Percentiles rank a stretch among this genome's conserved stretches.
phyloP scores from a whole-genome alignment of 2,888 invertebrate genomes.

The Caenorhabditis imperialis region DNA sequence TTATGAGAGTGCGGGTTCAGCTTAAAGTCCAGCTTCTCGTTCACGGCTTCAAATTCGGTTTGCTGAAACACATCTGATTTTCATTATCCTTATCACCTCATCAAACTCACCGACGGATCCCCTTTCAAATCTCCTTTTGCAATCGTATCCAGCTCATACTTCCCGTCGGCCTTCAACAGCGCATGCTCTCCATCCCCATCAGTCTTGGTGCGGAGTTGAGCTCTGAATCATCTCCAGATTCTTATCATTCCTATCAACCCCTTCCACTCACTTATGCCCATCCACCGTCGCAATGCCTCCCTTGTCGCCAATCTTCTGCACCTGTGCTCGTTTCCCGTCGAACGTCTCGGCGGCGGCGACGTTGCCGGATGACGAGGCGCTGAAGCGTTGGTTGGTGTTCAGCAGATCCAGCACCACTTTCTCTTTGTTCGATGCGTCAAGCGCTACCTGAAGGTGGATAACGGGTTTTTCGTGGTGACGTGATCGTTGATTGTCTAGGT shows the following conservation, averaged over 20 bases:
- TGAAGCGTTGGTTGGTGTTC: slow-evolving; percentile 62
- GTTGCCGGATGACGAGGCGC: slow-evolving; percentile 70
- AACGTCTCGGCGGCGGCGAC: slow-evolving; percentile 76
- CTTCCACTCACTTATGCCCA: slow-evolving; percentile 72
- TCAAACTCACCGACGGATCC: slow-evolving; percentile 49
- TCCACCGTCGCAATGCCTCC: slow-evolving; percentile 77
- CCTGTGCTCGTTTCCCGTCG: slow-evolving; percentile 76
- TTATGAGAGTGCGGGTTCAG: slow-evolving; percentile 72
- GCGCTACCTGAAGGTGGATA: slow-evolving; percentile 62
- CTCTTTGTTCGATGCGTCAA: slow-evolving; percentile 76
- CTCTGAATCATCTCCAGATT: slow-evolving; percentile 65
- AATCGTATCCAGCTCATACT: slow-evolving; percentile 76
- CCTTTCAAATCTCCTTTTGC: slow-evolving; percentile 73
- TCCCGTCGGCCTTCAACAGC: slow-evolving; percentile 75
- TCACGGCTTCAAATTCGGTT: slow-evolving; percentile 73
- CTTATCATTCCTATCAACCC: too few relatives aligned
- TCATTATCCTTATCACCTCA: background rate
- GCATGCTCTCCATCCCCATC: slow-evolving; percentile 73
- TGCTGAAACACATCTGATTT: slow-evolving; percentile 49
- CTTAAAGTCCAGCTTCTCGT: slow-evolving; percentile 75
- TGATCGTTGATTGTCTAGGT: background rate
- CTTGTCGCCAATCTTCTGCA: slow-evolving; percentile 76
- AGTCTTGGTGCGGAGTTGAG: slow-evolving; percentile 72
- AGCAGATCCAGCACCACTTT: slow-evolving; percentile 74
- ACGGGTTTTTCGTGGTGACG: background rate